Evolutionary conservation across 1,140 invertebrate genomes (phyloP), one percentile per base, ranked within the genome.

Genomic region (Magallana gigas): DNA sequence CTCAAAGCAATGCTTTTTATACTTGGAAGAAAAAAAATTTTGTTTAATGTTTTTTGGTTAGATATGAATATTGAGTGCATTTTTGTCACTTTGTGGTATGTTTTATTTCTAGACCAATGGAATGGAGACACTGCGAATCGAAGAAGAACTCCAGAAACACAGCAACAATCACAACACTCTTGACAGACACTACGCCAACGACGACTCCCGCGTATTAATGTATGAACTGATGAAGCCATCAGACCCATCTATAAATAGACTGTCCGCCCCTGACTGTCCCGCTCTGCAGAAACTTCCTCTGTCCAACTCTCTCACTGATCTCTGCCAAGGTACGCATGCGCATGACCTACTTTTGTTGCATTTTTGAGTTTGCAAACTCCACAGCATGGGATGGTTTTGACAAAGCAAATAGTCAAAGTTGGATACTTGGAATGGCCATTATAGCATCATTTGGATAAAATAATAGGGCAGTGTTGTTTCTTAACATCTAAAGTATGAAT

Each of bases 251-350:
- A 91, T 88, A 92, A 95, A 94, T 92, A 96, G 91, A 94, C 95
- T 89, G 96, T 96, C 94, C 87, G 94, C 94, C 71, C 93, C 94
- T 88, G 94, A 95, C 89, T 94, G 93, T 91, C 91, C 91, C 92
- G 92, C 91, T 92, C 95, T 97, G 91, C 98, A 98, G 95, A 96
- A 97, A 92, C 88, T 87, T 64, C 97, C 98, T 76, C 96, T 99
- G 57, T 98, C 97, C 95, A 99, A 99, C 95, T 99, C 98, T 58
- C 96, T 99, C 59, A 96, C 98, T 90, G 98, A 99, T 94, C 98
- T 99, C 92, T 98, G 98, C 93, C 98, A 98, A 96, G 97, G 97
- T 98, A 95, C 97, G 97, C 96, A 94, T 91, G 92, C 86, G 91
- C 90, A 88, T 91, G 89, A 58, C 57, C 62, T 36, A 57, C 59